Percentiles rank a stretch among this genome's conserved stretches.
Conservation (phyloP, 2,113 vertebrate genomes). For the Arvicanthis niloticus region DNA sequence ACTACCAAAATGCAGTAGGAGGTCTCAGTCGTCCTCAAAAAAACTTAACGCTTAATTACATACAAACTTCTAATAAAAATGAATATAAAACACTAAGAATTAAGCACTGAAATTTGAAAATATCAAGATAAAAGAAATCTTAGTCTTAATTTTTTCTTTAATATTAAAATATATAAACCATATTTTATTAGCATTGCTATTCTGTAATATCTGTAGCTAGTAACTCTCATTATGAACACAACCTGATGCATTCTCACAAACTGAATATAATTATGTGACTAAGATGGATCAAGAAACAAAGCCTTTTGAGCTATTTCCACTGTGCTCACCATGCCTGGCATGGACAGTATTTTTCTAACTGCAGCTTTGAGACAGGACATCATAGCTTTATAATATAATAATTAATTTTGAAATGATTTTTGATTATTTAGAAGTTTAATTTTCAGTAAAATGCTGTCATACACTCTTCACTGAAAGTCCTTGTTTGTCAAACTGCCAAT, state of each 20-base stretch:
- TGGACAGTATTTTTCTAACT: background rate
- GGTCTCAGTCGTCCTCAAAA: background rate
- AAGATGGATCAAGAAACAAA: background rate
- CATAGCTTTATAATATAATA: background rate
- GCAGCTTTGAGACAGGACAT: background rate
- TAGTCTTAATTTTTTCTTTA: background rate
- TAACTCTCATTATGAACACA: background rate
- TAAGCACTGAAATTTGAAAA: background rate
- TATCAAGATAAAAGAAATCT: background rate
- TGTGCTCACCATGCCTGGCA: accelerated
- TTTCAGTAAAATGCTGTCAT: background rate
- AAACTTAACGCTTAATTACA: background rate
- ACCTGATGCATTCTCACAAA: background rate
- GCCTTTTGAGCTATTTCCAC: accelerated
- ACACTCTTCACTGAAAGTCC: background rate
- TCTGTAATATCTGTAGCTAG: background rate
- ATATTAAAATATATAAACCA: background rate
- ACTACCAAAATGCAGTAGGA: background rate
- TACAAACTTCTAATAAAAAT: too few relatives aligned
- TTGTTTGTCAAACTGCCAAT: background rate
- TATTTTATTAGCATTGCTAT: background rate
- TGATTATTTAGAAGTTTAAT: background rate
- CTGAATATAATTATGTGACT: background rate
- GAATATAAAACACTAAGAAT: background rate
- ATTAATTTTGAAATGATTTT: background rate